A percentile compares a stretch with the other conserved stretches of the same genome.
Evolutionary conservation across 2,797 vertebrate species (phyloP).

Genomic region (Phalanger gymnotis): DNA sequence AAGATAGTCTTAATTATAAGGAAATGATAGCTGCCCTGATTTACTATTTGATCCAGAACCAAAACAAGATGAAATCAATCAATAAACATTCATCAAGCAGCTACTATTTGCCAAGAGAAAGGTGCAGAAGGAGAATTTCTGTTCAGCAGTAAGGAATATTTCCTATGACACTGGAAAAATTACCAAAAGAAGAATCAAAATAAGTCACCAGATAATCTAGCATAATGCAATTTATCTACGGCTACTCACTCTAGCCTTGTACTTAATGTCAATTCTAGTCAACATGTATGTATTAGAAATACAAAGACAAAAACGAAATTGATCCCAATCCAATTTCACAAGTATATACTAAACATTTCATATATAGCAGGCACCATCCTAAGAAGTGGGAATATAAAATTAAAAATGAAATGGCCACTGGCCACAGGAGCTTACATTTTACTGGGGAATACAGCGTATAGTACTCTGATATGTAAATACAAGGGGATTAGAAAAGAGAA

Average conservation of each 20-base stretch:
- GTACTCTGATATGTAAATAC: neutral
- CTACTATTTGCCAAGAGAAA: neutral
- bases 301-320: neutral
- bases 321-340: neutral
- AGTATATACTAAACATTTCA: neutral
- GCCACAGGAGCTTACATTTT: neutral
- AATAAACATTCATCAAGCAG: neutral
- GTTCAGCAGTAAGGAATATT: neutral
- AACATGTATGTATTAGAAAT: neutral
- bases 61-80: conserved; percentile 23
- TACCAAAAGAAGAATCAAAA: conserved; percentile 3
- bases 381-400: neutral
- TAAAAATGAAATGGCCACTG: neutral
- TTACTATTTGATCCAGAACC: conserved; percentile 7
- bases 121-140: conserved; percentile 7
- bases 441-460: neutral
- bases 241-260: neutral
- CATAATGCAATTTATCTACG: neutral
- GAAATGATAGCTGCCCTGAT: neutral
- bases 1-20: neutral
- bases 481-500: neutral
- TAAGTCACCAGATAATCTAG: conserved; percentile 1
- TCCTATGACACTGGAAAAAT: conserved; percentile 14
- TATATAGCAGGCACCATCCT: neutral
- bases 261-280: neutral